Evolutionary conservation across 2,113 vertebrate genomes (phyloP), one percentile per base, ranked within the genome.

Genomic region (Cryptotis parvus): DNA sequence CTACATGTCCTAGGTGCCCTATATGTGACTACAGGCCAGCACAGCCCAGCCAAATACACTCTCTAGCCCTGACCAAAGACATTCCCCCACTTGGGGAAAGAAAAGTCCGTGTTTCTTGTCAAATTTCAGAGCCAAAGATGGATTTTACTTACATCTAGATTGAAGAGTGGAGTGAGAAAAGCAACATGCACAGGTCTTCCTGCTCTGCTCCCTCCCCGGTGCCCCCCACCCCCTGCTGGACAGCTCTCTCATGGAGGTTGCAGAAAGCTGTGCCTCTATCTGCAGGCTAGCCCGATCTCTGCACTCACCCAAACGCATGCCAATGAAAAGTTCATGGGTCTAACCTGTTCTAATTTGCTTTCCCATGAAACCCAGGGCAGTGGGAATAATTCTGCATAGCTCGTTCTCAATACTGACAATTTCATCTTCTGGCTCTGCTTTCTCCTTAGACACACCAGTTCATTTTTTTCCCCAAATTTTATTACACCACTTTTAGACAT

Each of bases 291-390:
- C 45, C 45, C 14, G 45, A 14, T 49, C 73, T 66, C 73, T 55
- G 37, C 20, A 75, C n/a, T 70, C 37, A 31, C 65, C 43, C 15
- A 49, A 22, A 55, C 55, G 45, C 39, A 75, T 14, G 52, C 26
- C 43, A 55, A 9, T 63, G 14, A 35, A 65, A n/a, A 89, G 79
- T 33, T 2, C 63, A 26, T 15, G 9, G 24, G 29, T 83, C 35
- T 91, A 74, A 75, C 63, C 83, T 83, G 74, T 78, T 37, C 12
- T 69, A 27, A 49, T 26, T 58, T 88, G 74, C 85, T 79, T 69
- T 1, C 6, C 26, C 29, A 6, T 69, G 81, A 90, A 75, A 88
- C 24, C 70, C 69, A 52, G 29, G 45, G 9, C 20, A 15, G 49
- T 49, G 70, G 14, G 31, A 83, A 52, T 80, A 41, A 37, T 43